A percentile compares a stretch with the other conserved stretches of the same genome.
Conservation (phyloP, 1,140 invertebrate genomes). For the Choristoneura fumiferana region DNA sequence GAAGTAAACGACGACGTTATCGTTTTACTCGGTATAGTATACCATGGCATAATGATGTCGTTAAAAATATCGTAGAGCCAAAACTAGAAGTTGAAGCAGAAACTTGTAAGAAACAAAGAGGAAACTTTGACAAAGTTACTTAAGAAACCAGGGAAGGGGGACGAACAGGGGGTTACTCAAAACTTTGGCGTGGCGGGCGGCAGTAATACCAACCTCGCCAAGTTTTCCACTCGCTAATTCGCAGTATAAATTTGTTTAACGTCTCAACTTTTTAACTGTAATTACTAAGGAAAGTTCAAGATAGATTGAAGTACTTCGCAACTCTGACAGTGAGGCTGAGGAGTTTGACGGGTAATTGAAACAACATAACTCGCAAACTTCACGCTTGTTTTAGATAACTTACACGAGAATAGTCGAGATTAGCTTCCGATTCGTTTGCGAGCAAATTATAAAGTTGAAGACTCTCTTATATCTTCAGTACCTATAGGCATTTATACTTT, state of each 20-base stretch:
- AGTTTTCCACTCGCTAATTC: slow-evolving; percentile 68
- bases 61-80: slow-evolving; percentile 62
- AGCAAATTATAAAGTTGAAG: too few species aligned
- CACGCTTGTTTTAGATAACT: not conserved
- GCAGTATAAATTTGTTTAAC: slow-evolving; percentile 77
- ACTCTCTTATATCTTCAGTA: too few species aligned
- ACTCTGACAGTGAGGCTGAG: slow-evolving; percentile 44
- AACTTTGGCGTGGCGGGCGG: slow-evolving; percentile 66
- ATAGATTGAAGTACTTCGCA: slow-evolving; percentile 65
- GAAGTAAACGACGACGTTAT: not conserved
- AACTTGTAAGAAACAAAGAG: slow-evolving; percentile 68
- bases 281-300: slow-evolving; percentile 69
- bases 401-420: too few species aligned
- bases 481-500: too few species aligned
- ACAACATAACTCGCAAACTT: not conserved
- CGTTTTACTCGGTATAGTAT: not conserved
- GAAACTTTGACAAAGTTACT: slow-evolving; percentile 61
- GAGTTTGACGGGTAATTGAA: slow-evolving; percentile 44
- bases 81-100: slow-evolving; percentile 53
- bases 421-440: too few species aligned
- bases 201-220: slow-evolving; percentile 50
- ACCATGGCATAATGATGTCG: slow-evolving; percentile 33
- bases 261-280: slow-evolving; percentile 76
- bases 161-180: slow-evolving; percentile 57
- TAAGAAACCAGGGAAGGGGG: slow-evolving; percentile 45